Percentiles rank a stretch among this genome's conserved stretches.
Evolutionary conservation across 1,140 invertebrate genomes (phyloP).

Genomic region (Neomicropteryx cornuta): DNA sequence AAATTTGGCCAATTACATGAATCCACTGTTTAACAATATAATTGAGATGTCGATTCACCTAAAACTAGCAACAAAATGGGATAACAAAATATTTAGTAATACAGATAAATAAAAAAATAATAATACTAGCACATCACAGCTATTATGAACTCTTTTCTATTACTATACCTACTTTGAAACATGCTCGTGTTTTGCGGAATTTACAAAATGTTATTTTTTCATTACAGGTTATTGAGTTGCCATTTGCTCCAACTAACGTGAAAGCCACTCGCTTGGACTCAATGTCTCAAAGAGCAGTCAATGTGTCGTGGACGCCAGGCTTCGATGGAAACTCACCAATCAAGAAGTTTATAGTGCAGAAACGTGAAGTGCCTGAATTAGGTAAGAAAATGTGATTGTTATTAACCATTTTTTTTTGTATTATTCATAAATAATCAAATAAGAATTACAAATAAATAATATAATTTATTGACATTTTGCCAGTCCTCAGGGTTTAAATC

Average conservation of each 20-base stretch:
- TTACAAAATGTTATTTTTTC: no score
- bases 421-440: constrained; percentile 9
- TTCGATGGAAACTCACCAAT: constrained; percentile 97
- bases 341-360: constrained; percentile 87
- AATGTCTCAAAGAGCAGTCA: constrained; percentile 56
- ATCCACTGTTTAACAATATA: no score
- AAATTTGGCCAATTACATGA: no score
- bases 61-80: no score
- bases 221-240: constrained; percentile 93
- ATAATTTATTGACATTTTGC: constrained; percentile 6
- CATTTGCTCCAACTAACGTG: constrained; percentile 82
- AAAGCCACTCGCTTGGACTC: constrained; percentile 56
- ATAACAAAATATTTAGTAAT: no score
- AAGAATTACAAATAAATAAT: constrained; percentile 11
- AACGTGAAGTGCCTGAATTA: constrained; percentile 73
- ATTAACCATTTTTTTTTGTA: constrained; percentile 10
- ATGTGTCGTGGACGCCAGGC: constrained; percentile 87
- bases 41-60: no score
- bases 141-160: no score
- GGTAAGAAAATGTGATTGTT: constrained; percentile 52
- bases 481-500: no score
- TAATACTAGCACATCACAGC: no score
- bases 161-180: no score
- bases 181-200: no score
- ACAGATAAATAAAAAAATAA: no score